Percentiles rank a stretch among this genome's conserved stretches.
These are phyloP conservation scores for Ophion slaviceki DNA, from an alignment of 2,888 invertebrate genomes.

Conservation along the genomic window DNA sequence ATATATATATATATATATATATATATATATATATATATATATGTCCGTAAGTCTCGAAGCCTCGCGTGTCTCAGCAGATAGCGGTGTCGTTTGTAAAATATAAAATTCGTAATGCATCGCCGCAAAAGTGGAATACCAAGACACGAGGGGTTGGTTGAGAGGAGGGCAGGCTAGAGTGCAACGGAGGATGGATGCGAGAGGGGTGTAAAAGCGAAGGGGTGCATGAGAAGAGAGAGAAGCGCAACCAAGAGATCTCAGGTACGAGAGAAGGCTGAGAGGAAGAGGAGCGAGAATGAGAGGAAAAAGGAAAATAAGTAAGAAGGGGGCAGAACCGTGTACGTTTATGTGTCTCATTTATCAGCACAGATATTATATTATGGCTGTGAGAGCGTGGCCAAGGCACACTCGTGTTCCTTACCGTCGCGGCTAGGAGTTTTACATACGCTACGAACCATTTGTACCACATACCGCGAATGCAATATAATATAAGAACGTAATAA, in stretches of 20 bases:
- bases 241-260: conserved; percentile 15
- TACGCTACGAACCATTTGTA: conserved; percentile 81
- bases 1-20: no score
- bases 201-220: conserved; percentile 41
- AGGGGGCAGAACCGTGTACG: conserved; percentile 78
- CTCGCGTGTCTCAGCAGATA: conserved; percentile 81
- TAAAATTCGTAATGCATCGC: conserved; percentile 82
- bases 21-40: background rate
- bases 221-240: conserved; percentile 3
- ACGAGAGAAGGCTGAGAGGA: conserved; percentile 26
- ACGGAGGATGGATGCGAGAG: background rate
- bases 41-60: conserved; percentile 71
- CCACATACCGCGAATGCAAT: conserved; percentile 75
- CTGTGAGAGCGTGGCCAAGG: conserved; percentile 73
- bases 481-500: conserved; percentile 82
- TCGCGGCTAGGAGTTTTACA: conserved; percentile 80
- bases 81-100: conserved; percentile 81
- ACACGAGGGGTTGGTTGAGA: conserved; percentile 64
- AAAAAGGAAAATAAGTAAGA: conserved; percentile 27
- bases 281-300: conserved; percentile 29
- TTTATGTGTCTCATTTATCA: conserved; percentile 83
- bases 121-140: conserved; percentile 81
- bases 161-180: conserved; percentile 46
- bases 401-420: conserved; percentile 70
- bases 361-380: conserved; percentile 82